phyloP scores from a whole-genome alignment of 2,888 invertebrate species.

The Ennomos erosarius region DNA sequence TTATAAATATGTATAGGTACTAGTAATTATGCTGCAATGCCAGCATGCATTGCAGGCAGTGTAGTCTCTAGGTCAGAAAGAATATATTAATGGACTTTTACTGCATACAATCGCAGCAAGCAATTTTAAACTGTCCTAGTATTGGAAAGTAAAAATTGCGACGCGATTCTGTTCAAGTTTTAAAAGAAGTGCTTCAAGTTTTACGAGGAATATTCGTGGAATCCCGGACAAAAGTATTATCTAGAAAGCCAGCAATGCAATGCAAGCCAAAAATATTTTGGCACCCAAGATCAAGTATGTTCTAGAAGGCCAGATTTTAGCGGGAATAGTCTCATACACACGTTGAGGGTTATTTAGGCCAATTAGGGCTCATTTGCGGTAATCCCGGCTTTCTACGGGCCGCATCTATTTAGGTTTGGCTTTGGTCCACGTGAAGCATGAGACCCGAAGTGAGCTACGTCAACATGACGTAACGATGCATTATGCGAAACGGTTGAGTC shows the following conservation, averaged over 20 bases:
- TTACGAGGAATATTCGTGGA: background rate
- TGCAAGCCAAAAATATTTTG: constrained; percentile 15
- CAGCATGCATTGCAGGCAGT: constrained; percentile 1
- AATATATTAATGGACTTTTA: constrained; percentile 11
- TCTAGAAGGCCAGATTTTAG: constrained; percentile 15
- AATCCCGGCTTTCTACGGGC: background rate
- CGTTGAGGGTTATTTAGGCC: constrained; percentile 14
- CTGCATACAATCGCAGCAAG: constrained; percentile 7
- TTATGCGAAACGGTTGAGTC: constrained; percentile 21
- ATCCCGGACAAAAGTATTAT: background rate
- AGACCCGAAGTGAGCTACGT: constrained; percentile 11
- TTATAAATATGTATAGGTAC: background rate
- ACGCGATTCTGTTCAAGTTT: constrained; percentile 1
- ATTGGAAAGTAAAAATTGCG: constrained; percentile 5
- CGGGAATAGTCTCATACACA: constrained; percentile 8
- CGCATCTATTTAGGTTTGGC: constrained; percentile 5
- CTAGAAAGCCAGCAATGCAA: constrained; percentile 11
- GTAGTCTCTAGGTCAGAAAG: constrained; percentile 3
- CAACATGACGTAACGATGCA: constrained; percentile 16
- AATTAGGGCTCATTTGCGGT: constrained; percentile 13
- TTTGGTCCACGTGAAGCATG: constrained; percentile 16
- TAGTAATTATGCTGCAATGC: constrained; percentile 14
- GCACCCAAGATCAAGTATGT: constrained; percentile 4
- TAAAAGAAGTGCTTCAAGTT: background rate
- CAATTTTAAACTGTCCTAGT: constrained; percentile 13